phyloP scores from a whole-genome alignment of 2,113 vertebrate genomes.

The Felis chaus region DNA sequence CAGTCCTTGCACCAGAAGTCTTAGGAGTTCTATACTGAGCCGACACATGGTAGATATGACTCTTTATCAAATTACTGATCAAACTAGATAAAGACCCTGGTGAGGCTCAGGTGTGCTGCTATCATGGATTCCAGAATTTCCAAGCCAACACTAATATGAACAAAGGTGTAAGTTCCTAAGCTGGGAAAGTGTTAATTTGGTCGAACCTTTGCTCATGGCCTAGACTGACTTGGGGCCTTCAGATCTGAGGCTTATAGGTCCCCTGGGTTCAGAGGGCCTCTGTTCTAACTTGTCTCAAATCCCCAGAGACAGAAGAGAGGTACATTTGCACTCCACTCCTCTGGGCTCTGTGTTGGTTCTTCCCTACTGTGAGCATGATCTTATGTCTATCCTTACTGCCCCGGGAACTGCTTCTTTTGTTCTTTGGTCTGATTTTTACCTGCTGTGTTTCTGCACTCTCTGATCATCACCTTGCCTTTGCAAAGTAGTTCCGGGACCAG shows the following conservation, averaged over 20 bases:
- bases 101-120: not conserved
- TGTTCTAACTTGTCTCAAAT: not conserved
- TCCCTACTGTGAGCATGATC: not conserved
- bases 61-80: not conserved
- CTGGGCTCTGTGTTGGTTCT: not conserved
- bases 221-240: not conserved
- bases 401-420: not conserved
- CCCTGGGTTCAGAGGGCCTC: not conserved
- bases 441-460: not conserved
- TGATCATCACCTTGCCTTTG: not conserved
- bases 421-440: not conserved
- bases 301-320: not conserved
- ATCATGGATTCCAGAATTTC: not conserved
- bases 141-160: not conserved
- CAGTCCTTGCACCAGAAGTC: not conserved
- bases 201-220: not conserved
- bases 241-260: not conserved
- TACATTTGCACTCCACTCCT: not conserved
- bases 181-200: not conserved
- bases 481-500: not conserved
- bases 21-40: not conserved
- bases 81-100: not conserved
- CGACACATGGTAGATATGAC: not conserved
- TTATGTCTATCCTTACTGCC: not conserved
- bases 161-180: not conserved